Percentiles rank a stretch among this genome's conserved stretches.
Evolutionary conservation across 2,113 vertebrate genomes (phyloP).

Genomic region (Oriolus oriolus): DNA sequence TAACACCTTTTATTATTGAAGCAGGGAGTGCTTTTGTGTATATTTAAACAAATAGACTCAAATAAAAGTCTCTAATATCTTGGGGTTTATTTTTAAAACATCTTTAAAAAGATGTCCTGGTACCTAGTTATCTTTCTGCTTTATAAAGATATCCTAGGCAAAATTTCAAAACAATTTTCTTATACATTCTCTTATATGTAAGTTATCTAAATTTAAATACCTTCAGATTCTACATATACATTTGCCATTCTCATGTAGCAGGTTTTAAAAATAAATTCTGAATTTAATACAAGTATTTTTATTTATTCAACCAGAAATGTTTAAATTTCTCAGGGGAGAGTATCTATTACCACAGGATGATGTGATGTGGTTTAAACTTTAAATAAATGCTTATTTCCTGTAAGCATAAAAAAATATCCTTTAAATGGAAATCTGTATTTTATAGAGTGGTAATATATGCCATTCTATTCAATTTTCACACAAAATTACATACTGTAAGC

Average conservation of each 20-base stretch:
- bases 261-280: slow-evolving; percentile 1
- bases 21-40: not conserved
- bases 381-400: slow-evolving; percentile 65
- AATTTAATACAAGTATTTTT: not conserved
- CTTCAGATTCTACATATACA: not conserved
- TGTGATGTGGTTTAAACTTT: slow-evolving; percentile 63
- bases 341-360: slow-evolving; percentile 53
- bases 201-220: not conserved
- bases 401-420: slow-evolving; percentile 50
- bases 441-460: slow-evolving; percentile 49
- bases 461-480: slow-evolving; percentile 69
- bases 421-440: slow-evolving; percentile 58
- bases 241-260: not conserved
- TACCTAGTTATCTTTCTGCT: not conserved
- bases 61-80: not conserved
- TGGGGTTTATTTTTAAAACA: not conserved
- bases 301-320: slow-evolving; percentile 34
- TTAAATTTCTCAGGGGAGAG: slow-evolving; percentile 17
- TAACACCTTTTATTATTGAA: not conserved
- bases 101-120: not conserved
- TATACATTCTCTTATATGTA: not conserved
- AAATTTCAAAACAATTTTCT: not conserved
- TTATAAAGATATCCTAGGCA: not conserved
- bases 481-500: slow-evolving; percentile 59
- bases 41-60: not conserved